phyloP scores from a whole-genome alignment of 2,797 vertebrate genomes.

The Mormyrops boulengeri region DNA sequence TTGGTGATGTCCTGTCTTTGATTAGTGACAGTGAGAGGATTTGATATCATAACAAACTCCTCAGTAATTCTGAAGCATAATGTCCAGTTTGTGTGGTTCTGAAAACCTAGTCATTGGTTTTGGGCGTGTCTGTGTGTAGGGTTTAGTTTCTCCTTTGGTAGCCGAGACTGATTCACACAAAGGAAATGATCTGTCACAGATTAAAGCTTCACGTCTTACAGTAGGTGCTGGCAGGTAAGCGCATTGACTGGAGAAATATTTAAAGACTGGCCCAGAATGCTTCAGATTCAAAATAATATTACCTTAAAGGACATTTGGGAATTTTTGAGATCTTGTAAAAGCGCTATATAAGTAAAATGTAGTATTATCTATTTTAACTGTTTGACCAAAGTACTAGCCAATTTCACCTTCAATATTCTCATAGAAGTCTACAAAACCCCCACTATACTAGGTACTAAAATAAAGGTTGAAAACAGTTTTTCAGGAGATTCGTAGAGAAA shows the following conservation, averaged over 20 bases:
- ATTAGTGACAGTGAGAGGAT: background rate
- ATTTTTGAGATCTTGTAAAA: background rate
- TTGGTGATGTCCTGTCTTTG: background rate
- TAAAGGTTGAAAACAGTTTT: too few relatives aligned
- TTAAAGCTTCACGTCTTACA: background rate
- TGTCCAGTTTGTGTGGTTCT: background rate
- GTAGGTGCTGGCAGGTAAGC: background rate
- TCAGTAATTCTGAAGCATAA: background rate
- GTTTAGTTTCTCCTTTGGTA: background rate
- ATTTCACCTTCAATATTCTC: too few relatives aligned
- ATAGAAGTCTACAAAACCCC: too few relatives aligned
- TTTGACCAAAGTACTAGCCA: too few relatives aligned
- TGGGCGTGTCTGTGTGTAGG: background rate
- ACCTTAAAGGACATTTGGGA: background rate
- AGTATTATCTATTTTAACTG: too few relatives aligned
- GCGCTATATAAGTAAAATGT: too few relatives aligned
- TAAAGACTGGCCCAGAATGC: background rate
- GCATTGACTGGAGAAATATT: background rate
- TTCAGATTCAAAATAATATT: background rate
- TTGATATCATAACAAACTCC: background rate
- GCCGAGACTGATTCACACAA: background rate
- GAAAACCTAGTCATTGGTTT: background rate
- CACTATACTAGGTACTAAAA: too few relatives aligned
- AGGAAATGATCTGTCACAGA: slow-evolving; percentile 20
- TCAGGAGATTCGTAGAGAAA: too few relatives aligned